Percentiles rank a stretch among this genome's conserved stretches.
phyloP scores from a whole-genome alignment of 2,888 invertebrate species.

The Tyria jacobaeae region DNA sequence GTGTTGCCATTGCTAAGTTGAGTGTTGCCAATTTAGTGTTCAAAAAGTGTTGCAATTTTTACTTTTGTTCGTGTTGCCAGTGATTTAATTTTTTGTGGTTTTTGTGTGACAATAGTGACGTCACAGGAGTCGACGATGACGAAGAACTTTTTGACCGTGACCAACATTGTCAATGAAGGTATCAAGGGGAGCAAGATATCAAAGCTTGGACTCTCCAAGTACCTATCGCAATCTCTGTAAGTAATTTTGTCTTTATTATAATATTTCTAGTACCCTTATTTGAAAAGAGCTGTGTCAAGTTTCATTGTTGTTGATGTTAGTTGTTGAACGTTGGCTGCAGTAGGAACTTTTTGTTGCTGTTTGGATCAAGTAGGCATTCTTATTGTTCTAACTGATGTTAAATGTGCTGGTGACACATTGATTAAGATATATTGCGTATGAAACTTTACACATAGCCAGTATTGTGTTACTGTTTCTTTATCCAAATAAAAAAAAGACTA shows the following conservation, averaged over 20 bases:
- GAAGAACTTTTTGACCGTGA: slow-evolving; percentile 87
- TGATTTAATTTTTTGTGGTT: slow-evolving; percentile 50
- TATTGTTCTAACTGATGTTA: no score
- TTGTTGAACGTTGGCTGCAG: no score
- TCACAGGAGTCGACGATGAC: slow-evolving; percentile 83
- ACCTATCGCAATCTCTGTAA: slow-evolving; percentile 93
- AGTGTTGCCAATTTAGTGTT: slow-evolving; percentile 37
- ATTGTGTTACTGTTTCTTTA: no score
- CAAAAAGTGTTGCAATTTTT: slow-evolving; percentile 18
- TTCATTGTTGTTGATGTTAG: no score
- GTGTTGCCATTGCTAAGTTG: slow-evolving; percentile 51
- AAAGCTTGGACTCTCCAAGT: slow-evolving; percentile 90
- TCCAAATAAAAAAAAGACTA: no score
- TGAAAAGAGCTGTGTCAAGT: no score
- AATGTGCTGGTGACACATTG: no score
- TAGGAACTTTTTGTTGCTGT: no score
- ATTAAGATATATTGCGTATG: no score
- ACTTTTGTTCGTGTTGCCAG: slow-evolving; percentile 30
- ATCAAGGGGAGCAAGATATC: slow-evolving; percentile 91
- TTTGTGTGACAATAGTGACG: slow-evolving; percentile 72
- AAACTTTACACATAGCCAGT: no score
- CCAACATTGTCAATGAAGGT: slow-evolving; percentile 90
- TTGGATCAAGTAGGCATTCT: no score
- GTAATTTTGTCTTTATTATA: slow-evolving; percentile 67
- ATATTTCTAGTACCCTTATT: no score